A percentile compares a stretch with the other conserved stretches of the same genome.
Evolutionary conservation across 2,113 vertebrate species (phyloP).

Genomic region (Fregetta grallaria): DNA sequence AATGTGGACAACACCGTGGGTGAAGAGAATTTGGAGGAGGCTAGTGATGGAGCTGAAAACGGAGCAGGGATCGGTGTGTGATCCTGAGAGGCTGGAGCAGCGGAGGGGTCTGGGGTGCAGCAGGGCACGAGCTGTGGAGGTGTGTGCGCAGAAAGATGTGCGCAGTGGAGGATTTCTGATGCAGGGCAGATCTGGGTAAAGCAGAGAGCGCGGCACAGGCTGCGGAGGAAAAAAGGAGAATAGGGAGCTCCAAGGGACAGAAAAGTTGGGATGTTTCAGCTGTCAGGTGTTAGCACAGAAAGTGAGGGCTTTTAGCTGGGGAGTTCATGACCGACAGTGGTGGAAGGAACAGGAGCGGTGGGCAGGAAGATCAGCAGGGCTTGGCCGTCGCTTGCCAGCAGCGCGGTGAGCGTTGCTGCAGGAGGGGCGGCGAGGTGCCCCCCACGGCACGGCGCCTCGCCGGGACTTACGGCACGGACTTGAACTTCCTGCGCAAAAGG

Average conservation of each 20-base stretch:
- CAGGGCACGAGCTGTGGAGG: background rate
- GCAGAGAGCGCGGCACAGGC: background rate
- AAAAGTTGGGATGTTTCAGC: background rate
- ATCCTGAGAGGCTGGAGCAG: background rate
- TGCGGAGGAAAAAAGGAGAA: background rate
- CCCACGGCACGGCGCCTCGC: background rate
- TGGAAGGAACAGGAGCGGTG: too few relatives aligned
- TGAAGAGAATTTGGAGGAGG: background rate
- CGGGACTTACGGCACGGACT: background rate
- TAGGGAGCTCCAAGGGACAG: background rate
- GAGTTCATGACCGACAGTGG: rapidly evolving
- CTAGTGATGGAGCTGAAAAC: background rate
- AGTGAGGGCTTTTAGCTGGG: background rate
- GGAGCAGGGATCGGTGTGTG: background rate
- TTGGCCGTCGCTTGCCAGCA: background rate
- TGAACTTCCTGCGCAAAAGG: conserved; percentile 82
- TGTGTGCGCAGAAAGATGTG: rapidly evolving
- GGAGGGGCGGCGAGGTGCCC: background rate
- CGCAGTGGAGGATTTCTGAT: background rate
- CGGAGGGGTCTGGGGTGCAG: background rate
- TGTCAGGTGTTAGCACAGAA: background rate
- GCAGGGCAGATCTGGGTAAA: background rate
- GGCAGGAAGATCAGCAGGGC: background rate
- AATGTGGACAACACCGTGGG: background rate
- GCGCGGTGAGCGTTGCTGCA: rapidly evolving